A percentile compares a stretch with the other conserved stretches of the same genome.
phyloP scores from a whole-genome alignment of 2,888 invertebrate genomes.

The Apeira syringaria region DNA sequence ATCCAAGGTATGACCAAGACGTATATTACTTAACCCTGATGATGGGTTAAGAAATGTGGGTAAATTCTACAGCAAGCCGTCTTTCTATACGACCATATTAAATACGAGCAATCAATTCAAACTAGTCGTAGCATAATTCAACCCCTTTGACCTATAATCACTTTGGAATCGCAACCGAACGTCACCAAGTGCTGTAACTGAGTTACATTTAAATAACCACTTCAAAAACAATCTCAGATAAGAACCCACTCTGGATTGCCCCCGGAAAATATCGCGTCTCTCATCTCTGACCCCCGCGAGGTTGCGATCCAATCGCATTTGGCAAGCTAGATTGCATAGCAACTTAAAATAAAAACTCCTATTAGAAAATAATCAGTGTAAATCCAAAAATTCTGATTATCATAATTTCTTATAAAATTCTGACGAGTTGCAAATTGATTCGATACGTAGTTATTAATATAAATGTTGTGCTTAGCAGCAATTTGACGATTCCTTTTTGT shows the following conservation, averaged over 20 bases:
- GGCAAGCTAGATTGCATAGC: slow-evolving; percentile 10
- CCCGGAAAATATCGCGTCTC: slow-evolving; percentile 38
- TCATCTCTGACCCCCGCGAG: slow-evolving; percentile 35
- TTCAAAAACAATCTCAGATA: slow-evolving; percentile 67
- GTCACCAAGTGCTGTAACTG: slow-evolving; percentile 39
- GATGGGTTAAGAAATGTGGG: too few relatives aligned
- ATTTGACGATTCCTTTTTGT: too few relatives aligned
- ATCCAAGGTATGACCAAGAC: too few relatives aligned
- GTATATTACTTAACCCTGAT: too few relatives aligned
- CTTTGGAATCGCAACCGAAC: slow-evolving; percentile 22
- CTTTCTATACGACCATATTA: too few relatives aligned
- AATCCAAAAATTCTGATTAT: too few relatives aligned
- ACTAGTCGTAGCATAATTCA: slow-evolving; percentile 14
- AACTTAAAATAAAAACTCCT: not conserved
- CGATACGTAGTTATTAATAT: too few relatives aligned
- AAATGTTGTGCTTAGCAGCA: too few relatives aligned
- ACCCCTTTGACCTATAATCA: slow-evolving; percentile 22
- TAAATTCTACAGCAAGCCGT: too few relatives aligned
- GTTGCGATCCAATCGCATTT: slow-evolving; percentile 11
- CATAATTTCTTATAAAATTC: too few relatives aligned
- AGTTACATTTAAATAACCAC: slow-evolving; percentile 61
- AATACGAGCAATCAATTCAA: not conserved
- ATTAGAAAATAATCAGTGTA: too few relatives aligned
- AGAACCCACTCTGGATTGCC: slow-evolving; percentile 46
- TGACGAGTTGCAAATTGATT: too few relatives aligned